Evolutionary conservation across 1,140 invertebrate genomes (phyloP), one percentile per base, ranked within the genome.

Genomic region (Drosophila eugracilis): DNA sequence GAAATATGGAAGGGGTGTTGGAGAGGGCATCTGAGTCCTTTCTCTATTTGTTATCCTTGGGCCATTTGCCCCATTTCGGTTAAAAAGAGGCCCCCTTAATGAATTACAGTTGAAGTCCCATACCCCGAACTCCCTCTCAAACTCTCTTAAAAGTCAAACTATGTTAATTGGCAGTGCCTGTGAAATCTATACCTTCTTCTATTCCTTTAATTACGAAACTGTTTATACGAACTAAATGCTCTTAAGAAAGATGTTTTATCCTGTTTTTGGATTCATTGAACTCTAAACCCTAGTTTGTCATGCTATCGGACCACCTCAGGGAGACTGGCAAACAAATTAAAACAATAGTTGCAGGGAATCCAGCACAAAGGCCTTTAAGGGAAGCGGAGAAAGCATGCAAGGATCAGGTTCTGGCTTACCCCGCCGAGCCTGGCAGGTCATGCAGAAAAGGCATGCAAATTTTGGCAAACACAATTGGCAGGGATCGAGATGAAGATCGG

Each of bases 391-490:
- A 49, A 15, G 19, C 12, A 39, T 49, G 14, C 36, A 54, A n/a
- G 34, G 5, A 10, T 24, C 22, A 17, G 36, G 45, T 22, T 22
- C 14, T 12, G 15, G 57, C 54, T 58, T 63, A 57, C 75, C 58
- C 67, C 52, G 48, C 58, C 42, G 76, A 32, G 67, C 73, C 32
- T 47, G 34, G 55, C 48, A 48, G 48, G 69, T 32, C 26, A 72
- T 45, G 52, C 44, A 30, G 36, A 72, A 70, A 70, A 83, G 79
- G 49, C 71, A 84, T 85, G 80, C 80, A 85, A 85, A 85, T 86
- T 78, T 85, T 70, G 39, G 53, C 80, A 75, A 63, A 70, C 63
- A 66, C 58, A 80, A 67, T 78, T 52, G 73, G 36, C 39, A 39
- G 41, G 57, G 42, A 67, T 66, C 41, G 21, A 65, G 70, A 76